Evolutionary conservation across 2,888 invertebrate genomes (phyloP).

Genomic region (Drosophila picticornis): DNA sequence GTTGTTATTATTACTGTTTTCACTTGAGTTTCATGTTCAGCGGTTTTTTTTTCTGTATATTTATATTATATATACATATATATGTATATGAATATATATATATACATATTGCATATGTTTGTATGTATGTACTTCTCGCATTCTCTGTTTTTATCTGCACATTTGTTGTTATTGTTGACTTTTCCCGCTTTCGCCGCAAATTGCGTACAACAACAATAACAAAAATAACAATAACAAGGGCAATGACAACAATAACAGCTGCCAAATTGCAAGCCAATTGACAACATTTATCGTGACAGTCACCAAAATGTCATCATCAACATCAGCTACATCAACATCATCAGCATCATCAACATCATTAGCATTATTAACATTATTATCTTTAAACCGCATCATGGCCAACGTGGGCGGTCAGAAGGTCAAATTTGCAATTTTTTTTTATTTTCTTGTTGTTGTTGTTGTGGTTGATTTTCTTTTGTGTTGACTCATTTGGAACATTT

Average conservation of each 20-base stretch:
- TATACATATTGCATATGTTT: no score
- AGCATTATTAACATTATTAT: constrained; percentile 41
- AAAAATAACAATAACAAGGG: constrained; percentile 47
- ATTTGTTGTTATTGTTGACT: constrained; percentile 55
- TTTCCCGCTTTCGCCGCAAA: constrained; percentile 54
- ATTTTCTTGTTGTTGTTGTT: neutral
- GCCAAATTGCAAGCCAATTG: constrained; percentile 65
- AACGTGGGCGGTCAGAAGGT: constrained; percentile 66
- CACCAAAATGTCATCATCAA: constrained; percentile 43
- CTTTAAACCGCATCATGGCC: constrained; percentile 27
- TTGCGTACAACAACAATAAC: constrained; percentile 30
- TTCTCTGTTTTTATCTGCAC: constrained; percentile 69
- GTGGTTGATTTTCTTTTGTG: constrained; percentile 12
- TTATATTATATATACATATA: neutral
- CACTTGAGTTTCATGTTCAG: constrained; percentile 62
- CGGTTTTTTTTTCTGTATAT: constrained; percentile 17
- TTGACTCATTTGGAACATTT: constrained; percentile 28
- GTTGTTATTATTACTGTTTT: constrained; percentile 55
- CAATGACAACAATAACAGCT: constrained; percentile 59
- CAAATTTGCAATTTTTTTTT: constrained; percentile 38
- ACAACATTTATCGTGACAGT: constrained; percentile 56
- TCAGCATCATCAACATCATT: constrained; percentile 21
- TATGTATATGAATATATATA: neutral
- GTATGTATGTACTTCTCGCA: constrained; percentile 35
- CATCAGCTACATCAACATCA: constrained; percentile 32